Evolutionary conservation across 1,140 invertebrate genomes (phyloP).

Genomic region (Magallana gigas): DNA sequence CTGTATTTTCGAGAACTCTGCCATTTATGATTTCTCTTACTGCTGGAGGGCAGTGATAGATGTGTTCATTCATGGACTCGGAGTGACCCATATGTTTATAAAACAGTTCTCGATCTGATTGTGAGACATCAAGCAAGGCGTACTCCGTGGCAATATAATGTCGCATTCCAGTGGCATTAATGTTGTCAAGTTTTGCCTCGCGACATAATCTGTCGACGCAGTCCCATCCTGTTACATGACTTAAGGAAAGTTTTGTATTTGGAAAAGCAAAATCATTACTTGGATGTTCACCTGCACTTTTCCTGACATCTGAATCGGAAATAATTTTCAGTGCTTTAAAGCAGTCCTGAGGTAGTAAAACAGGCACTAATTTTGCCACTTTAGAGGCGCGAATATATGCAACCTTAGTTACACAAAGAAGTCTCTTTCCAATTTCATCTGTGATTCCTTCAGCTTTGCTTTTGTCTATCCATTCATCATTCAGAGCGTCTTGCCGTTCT

Average conservation of each 20-base stretch:
- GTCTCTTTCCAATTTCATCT: background rate
- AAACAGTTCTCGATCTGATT: conserved; percentile 51
- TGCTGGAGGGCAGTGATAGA: conserved; percentile 57
- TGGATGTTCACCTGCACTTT: too few species aligned
- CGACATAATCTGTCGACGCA: too few species aligned
- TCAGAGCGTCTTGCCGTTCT: conserved; percentile 55
- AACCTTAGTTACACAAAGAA: background rate
- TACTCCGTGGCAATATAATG: too few species aligned
- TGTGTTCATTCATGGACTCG: conserved; percentile 56
- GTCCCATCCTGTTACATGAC: too few species aligned
- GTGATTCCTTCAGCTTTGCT: background rate
- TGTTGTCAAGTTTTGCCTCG: too few species aligned
- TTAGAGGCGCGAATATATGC: background rate
- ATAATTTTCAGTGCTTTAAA: conserved; percentile 43
- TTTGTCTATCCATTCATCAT: conserved; percentile 51
- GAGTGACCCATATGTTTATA: conserved; percentile 59
- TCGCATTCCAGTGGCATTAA: too few species aligned
- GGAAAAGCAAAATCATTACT: too few species aligned
- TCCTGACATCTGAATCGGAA: background rate
- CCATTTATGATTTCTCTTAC: conserved; percentile 49
- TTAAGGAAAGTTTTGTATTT: too few species aligned
- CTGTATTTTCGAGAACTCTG: background rate
- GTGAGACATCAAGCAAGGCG: conserved; percentile 46
- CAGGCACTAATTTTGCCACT: conserved; percentile 47
- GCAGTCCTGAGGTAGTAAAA: conserved; percentile 55